Conservation (phyloP, 2,113 vertebrate species). For the Suricata suricatta region DNA sequence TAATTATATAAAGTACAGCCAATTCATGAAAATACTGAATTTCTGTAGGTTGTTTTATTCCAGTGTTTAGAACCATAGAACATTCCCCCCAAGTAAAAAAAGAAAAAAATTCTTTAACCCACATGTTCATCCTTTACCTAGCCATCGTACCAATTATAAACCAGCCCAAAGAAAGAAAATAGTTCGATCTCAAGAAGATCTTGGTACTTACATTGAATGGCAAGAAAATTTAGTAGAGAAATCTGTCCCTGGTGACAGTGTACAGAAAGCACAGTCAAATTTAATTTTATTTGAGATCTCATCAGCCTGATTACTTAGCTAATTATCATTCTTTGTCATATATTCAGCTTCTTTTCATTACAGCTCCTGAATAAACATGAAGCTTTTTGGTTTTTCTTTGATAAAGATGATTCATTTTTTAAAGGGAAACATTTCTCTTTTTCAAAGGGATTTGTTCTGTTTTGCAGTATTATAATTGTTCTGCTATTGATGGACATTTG, state of each 20-base stretch:
- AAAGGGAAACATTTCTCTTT: constrained; percentile 3
- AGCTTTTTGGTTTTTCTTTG: constrained; percentile 36
- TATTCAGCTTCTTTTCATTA: constrained; percentile 19
- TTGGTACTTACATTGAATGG: not conserved
- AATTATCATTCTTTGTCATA: constrained; percentile 45
- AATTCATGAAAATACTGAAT: constrained; percentile 40
- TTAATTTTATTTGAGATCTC: constrained; percentile 10
- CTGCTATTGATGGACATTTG: not conserved
- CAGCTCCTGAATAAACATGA: constrained; percentile 53
- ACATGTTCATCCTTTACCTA: not conserved
- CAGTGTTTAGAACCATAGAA: not conserved
- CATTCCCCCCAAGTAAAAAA: too few species aligned
- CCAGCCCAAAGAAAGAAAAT: not conserved
- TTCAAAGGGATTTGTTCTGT: not conserved
- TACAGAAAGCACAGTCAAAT: not conserved
- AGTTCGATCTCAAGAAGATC: not conserved
- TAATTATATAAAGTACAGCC: constrained; percentile 8
- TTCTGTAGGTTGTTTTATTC: constrained; percentile 51
- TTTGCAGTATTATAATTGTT: not conserved
- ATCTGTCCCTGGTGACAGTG: not conserved
- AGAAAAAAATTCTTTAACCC: constrained; percentile 4
- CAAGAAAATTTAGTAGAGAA: not conserved
- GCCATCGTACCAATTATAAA: not conserved
- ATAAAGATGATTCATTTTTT: constrained; percentile 58
- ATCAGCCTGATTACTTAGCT: constrained; percentile 49